Conservation (phyloP, 1,140 invertebrate species). For the Ceratitis capitata region DNA sequence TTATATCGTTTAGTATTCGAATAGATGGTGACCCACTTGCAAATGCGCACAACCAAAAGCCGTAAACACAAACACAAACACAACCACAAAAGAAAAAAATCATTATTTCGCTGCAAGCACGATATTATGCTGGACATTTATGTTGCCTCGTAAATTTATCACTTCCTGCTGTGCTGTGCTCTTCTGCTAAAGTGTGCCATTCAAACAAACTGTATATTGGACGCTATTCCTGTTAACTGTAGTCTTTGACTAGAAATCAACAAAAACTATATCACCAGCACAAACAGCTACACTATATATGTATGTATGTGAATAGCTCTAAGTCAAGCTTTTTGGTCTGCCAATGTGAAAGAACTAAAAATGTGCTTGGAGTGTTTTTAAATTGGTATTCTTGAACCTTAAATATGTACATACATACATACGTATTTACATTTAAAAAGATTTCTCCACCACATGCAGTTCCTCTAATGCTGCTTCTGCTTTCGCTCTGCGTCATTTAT, state of each 20-base stretch:
- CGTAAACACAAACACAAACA: background rate
- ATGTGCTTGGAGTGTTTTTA: too few relatives aligned
- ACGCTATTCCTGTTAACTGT: background rate
- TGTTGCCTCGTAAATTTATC: background rate
- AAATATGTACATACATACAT: too few relatives aligned
- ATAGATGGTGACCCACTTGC: background rate
- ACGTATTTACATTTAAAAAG: too few relatives aligned
- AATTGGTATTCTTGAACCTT: too few relatives aligned
- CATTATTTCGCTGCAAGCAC: too few relatives aligned
- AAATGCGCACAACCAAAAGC: background rate
- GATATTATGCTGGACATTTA: background rate
- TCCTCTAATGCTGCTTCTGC: too few relatives aligned
- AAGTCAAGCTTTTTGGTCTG: background rate
- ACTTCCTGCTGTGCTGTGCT: background rate
- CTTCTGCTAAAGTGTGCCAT: background rate
- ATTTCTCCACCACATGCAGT: too few relatives aligned
- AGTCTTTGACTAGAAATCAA: background rate
- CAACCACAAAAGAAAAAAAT: background rate
- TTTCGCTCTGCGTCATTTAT: background rate
- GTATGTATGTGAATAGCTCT: too few relatives aligned
- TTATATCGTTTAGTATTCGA: background rate
- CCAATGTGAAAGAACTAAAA: background rate
- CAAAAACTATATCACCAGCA: background rate
- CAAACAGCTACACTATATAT: background rate
- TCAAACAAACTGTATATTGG: background rate